Evolutionary conservation across 2,888 invertebrate genomes (phyloP), one percentile per base, ranked within the genome.

Genomic region (Eupelmus urozonus): DNA sequence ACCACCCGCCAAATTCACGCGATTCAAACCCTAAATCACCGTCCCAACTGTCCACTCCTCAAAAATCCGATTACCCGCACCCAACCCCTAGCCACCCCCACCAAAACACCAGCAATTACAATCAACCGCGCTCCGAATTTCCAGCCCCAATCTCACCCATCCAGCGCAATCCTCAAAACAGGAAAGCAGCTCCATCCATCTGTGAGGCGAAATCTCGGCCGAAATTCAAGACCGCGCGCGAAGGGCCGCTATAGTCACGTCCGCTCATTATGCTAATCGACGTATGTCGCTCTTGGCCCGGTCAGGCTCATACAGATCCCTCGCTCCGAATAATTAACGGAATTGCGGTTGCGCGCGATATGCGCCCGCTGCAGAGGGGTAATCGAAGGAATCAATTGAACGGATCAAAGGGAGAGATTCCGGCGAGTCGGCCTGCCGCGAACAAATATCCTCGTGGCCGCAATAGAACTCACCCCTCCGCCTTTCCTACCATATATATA

Each of bases 301-400:
- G n/a, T 25, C 23, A 23, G 18, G 42, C 13, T 16, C 13, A 7
- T 3, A 20, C 57, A 34, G 40, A 49, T 25, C 60, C 76, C 62
- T 69, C 55, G 65, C 59, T 16, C 18, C 18, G 70, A 78, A 75
- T 79, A 79, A 79, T 79, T 75, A 79, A 75, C 75, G 71, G 53
- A 40, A 57, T 76, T 34, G 34, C 34, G 9, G 5, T 34, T 34
- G 34, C 9, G 3, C 34, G 3, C 34, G 3, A 34, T 34, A 34
- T 34, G 9, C 34, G 9, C 34, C 34, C 3, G 34, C 29, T 59
- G 72, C 53, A 70, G 75, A 75, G 62, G 79, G 79, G 62, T 79
- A 73, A 80, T 82, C 76, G 81, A 82, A 80, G 80, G 80, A 82
- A 82, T 82, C 82, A 82, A 83, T 82, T 81, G 82, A 82, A 81